Conservation (phyloP, 2,888 invertebrate genomes). For the Stenodera caucasica region DNA sequence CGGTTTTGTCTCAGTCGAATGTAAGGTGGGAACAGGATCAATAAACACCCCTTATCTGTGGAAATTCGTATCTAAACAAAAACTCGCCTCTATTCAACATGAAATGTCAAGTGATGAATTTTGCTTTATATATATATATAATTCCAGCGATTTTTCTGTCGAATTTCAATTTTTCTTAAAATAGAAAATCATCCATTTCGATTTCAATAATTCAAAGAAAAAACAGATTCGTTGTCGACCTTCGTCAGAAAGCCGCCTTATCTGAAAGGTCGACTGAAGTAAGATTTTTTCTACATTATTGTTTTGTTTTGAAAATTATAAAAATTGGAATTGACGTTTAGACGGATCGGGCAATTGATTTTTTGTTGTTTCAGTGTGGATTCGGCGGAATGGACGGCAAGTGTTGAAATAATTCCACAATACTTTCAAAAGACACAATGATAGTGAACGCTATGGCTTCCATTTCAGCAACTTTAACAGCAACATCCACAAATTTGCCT, state of each 20-base stretch:
- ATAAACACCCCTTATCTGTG: conserved; percentile 30
- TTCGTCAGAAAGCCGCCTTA: neutral
- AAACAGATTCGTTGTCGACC: neutral
- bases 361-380: neutral
- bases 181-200: neutral
- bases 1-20: conserved; percentile 31
- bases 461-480: conserved; percentile 51
- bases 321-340: too few species aligned
- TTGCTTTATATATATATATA: too few species aligned
- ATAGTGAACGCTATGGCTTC: conserved; percentile 56
- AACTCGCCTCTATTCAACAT: conserved; percentile 2
- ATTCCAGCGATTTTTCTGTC: too few species aligned
- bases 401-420: neutral
- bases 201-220: neutral
- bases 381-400: neutral
- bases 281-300: too few species aligned
- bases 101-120: too few species aligned
- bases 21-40: conserved; percentile 27
- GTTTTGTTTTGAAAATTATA: too few species aligned
- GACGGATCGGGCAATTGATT: too few species aligned
- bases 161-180: too few species aligned
- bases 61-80: conserved; percentile 24
- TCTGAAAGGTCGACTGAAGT: too few species aligned
- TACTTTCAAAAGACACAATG: conserved; percentile 44
- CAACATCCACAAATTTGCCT: conserved; percentile 44